These are phyloP conservation scores for Cheilosia variabilis DNA, from an alignment of 2,888 invertebrate genomes.

Conservation along the genomic window DNA sequence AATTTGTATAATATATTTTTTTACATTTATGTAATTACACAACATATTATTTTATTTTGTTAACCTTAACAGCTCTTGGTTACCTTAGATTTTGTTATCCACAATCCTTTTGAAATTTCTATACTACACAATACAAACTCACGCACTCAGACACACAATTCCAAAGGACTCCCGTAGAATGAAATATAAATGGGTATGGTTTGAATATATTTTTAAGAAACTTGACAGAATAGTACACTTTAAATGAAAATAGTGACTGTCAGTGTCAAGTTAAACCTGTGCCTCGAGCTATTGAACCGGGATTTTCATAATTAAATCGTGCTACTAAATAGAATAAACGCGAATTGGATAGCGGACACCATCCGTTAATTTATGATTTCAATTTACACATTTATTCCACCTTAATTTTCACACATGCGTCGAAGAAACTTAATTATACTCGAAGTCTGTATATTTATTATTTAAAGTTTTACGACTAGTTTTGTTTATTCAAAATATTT, in stretches of 20 bases:
- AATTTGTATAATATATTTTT: conserved; percentile 58
- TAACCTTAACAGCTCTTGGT: conserved; percentile 28
- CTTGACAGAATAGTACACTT: not conserved
- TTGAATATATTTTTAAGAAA: conserved; percentile 4
- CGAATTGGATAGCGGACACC: too few species aligned
- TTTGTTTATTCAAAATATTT: too few species aligned
- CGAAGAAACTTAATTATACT: too few species aligned
- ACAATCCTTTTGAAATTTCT: conserved; percentile 1
- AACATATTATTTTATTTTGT: conserved; percentile 9
- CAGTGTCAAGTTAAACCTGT: not conserved
- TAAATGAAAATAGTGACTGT: not conserved
- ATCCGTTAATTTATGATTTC: not conserved
- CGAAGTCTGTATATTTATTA: too few species aligned
- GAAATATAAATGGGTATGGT: conserved; percentile 19
- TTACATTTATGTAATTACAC: conserved; percentile 47
- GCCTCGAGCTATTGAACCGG: not conserved
- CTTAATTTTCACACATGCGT: not conserved
- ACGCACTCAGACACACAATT: not conserved
- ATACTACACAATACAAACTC: conserved; percentile 16
- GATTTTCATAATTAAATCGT: not conserved
- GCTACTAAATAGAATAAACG: too few species aligned
- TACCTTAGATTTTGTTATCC: conserved; percentile 6
- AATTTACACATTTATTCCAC: not conserved
- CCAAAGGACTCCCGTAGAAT: conserved; percentile 33
- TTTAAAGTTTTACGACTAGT: too few species aligned